Percentiles rank a stretch among this genome's conserved stretches.
These are phyloP conservation scores for Helostoma temminkii DNA, from an alignment of 2,797 vertebrate species.

Conservation along the genomic window DNA sequence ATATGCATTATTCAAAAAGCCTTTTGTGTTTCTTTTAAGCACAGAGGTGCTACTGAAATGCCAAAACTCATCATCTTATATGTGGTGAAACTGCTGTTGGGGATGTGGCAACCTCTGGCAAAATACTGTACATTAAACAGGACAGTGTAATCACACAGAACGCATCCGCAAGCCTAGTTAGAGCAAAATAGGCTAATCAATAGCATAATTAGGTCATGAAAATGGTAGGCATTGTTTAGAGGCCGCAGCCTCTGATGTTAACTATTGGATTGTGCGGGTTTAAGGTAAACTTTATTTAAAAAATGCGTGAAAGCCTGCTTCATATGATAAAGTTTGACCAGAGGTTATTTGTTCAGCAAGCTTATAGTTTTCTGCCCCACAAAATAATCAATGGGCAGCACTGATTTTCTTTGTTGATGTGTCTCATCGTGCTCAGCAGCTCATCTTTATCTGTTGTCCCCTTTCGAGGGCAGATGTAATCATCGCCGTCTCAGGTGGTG, in stretches of 20 bases:
- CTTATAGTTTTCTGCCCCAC: conserved; percentile 17
- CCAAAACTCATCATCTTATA: conserved; percentile 5
- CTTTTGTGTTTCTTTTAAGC: conserved; percentile 2
- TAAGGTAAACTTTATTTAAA: conserved; percentile 12
- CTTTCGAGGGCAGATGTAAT: conserved; percentile 61
- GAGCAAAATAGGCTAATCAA: conserved; percentile 78
- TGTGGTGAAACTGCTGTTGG: conserved; percentile 30
- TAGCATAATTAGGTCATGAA: conserved; percentile 74
- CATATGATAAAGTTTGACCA: background rate
- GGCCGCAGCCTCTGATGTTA: conserved; percentile 13
- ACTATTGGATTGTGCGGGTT: background rate
- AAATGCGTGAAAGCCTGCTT: background rate
- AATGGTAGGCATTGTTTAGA: conserved; percentile 39
- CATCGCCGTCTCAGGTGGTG: conserved; percentile 55
- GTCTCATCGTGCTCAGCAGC: background rate
- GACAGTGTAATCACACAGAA: conserved; percentile 59
- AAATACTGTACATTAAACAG: conserved; percentile 58
- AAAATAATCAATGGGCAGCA: conserved; percentile 17
- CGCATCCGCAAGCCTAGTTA: conserved; percentile 43
- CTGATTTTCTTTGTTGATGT: conserved; percentile 16
- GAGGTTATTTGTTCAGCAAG: background rate
- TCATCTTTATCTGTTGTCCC: conserved; percentile 14
- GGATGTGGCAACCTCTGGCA: conserved; percentile 29
- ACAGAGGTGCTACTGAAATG: conserved; percentile 3
- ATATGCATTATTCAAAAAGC: background rate